Base-by-base conservation (phyloP, 2,888 invertebrate species). In the Cheilosia variabilis region DNA sequence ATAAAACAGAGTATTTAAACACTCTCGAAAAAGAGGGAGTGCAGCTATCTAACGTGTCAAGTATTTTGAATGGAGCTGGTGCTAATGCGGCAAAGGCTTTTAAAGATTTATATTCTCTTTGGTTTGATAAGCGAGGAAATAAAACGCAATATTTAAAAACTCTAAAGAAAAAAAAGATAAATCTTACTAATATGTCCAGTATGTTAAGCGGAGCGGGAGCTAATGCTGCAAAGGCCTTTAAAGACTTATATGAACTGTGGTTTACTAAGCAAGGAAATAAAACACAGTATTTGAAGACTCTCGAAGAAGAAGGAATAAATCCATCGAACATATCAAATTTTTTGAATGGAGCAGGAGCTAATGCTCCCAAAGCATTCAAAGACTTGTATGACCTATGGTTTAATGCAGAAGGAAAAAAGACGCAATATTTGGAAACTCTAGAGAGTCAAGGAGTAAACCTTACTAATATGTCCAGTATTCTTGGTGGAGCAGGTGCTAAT, bases 351-450 rank as follows among this genome's bases (percentile, higher is more conserved):
- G 34, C 43, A 13, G 53, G 65, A 9, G 43, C 43, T 1, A 65
- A 37, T 57, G 75, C 45, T 2, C 19, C n/a, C 4, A 75, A 75
- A 65, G 57, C 75, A 19, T 75, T 73, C 13, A 72, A 9, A 4
- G 37, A 52, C 2, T 58, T 72, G 9, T 72, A 60, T 27, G 53
- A 34, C 9, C 27, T 63, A 43, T 73, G 52, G 43, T 73, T 73
- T 45, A 31, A 62, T 1, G 52, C n/a, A 22, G 27, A 75, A 3
- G 75, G 50, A 7, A 37, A 22, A 3, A 57, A 65, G 37, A 50
- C 75, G n/a, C 2, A 6, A 37, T 57, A 27, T 37, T 41, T 75
- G 45, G 27, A 27, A 37, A 55, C 13, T 13, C 37, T 37, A 37
- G 37, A 37, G 13, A 13, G 10, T 2, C 37, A 37, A 37, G 37